Evolutionary conservation across 2,888 invertebrate species (phyloP).

Genomic region (Netelia fuscicornis): DNA sequence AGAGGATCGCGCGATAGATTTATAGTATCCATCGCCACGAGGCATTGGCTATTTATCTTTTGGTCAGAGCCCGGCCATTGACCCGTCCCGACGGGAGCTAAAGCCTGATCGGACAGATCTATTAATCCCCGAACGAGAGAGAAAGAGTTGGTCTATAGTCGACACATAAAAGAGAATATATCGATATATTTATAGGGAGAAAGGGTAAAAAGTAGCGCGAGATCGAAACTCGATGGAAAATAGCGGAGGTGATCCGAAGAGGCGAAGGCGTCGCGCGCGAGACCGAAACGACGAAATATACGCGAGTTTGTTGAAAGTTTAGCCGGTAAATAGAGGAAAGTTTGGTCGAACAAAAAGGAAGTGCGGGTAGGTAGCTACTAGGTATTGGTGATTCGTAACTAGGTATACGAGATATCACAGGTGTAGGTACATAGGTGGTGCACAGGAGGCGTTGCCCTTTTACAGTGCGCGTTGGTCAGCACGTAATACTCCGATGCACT

Average conservation of each 20-base stretch:
- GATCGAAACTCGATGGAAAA: constrained; percentile 40
- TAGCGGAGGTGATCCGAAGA: constrained; percentile 22
- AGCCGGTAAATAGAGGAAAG: constrained; percentile 38
- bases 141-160: constrained; percentile 34
- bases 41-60: constrained; percentile 56
- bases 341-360: constrained; percentile 28
- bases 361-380: neutral
- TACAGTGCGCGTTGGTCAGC: neutral
- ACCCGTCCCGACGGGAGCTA: constrained; percentile 36
- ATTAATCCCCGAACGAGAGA: constrained; percentile 60
- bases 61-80: constrained; percentile 18
- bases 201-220: constrained; percentile 28
- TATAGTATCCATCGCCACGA: constrained; percentile 55
- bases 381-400: no score
- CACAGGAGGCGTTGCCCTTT: neutral
- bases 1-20: constrained; percentile 42
- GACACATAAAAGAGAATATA: neutral
- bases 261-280: constrained; percentile 34
- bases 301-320: constrained; percentile 54
- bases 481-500: neutral
- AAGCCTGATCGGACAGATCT: constrained; percentile 55
- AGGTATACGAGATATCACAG: neutral
- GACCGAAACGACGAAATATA: constrained; percentile 50
- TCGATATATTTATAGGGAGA: constrained; percentile 12
- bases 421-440: neutral